A percentile compares a stretch with the other conserved stretches of the same genome.
Evolutionary conservation across 2,888 invertebrate genomes (phyloP).

Genomic region (Polyommatus iphigenia): DNA sequence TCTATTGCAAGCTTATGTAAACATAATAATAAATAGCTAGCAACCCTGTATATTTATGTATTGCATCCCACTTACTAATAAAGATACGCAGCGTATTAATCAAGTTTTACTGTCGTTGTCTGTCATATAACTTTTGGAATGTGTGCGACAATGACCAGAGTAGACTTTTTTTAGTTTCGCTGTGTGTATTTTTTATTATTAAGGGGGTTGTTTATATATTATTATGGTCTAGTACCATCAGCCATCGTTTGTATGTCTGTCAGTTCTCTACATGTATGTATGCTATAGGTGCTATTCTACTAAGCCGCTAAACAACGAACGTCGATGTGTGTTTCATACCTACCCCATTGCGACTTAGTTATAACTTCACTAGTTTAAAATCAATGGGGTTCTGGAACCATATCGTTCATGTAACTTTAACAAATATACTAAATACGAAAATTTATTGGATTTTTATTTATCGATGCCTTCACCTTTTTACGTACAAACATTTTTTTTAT

Average conservation of each 20-base stretch:
- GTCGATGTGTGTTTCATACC: conserved; percentile 74
- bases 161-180: too few relatives aligned
- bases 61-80: too few relatives aligned
- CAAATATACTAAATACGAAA: conserved; percentile 75
- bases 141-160: too few relatives aligned
- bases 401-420: conserved; percentile 73
- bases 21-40: background rate
- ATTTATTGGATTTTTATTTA: conserved; percentile 46
- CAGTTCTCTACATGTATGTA: conserved; percentile 44
- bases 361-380: conserved; percentile 55
- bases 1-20: background rate
- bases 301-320: conserved; percentile 62
- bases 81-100: too few relatives aligned
- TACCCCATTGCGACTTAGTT: conserved; percentile 67
- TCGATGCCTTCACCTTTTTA: background rate
- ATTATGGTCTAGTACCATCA: too few relatives aligned
- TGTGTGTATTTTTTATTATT: too few relatives aligned
- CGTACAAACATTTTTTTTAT: too few relatives aligned
- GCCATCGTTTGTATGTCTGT: background rate
- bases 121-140: too few relatives aligned
- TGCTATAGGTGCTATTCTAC: conserved; percentile 63
- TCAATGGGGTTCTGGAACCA: conserved; percentile 79
- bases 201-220: background rate
- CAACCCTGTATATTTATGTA: background rate
- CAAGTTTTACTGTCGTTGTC: too few relatives aligned